Evolutionary conservation across 2,113 vertebrate species (phyloP), one percentile per base, ranked within the genome.

Genomic region (Irena cyanogastra): DNA sequence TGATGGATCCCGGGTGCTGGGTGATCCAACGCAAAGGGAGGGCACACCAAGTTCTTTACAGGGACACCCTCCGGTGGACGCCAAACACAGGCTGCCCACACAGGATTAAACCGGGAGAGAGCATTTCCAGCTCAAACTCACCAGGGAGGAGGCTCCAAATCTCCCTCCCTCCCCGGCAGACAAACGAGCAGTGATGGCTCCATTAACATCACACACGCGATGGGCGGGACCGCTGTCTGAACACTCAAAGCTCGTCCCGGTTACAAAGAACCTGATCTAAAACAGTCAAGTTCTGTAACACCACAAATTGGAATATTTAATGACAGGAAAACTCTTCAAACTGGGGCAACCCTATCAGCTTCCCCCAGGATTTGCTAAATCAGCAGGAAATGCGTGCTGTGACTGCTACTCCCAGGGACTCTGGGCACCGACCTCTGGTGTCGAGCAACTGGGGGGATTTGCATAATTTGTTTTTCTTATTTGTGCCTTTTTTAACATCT

Each of bases 211-310:
- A 76, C 1, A 11, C 77, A 52, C 37, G 24, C 31, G 15, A 27
- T 0, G 6, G 35, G 23, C 71, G 8, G 33, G 16, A 35, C 16
- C 13, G 1, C 2, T 0, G n/a, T 3, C 53, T 27, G 17, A 20
- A 20, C 4, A 18, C 27, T 18, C 44, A 47, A 13, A n/a, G 31
- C 49, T 78, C 63, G 12, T 3, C 60, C 27, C 3, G 2, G 3
- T 31, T 28, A 61, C 53, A 71, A 22, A 45, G 47, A 66, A 56
- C 2, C 30, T 66, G 52, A 37, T 53, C 68, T 71, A 6, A 59
- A 89, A 9, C 63, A 59, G 31, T 21, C 83, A 69, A 33, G 11
- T 39, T 68, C 61, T 26, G 41, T 26, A 81, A 53, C 42, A 30
- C 13, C 26, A 39, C 23, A 28, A 37, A 90, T 0, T 17, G 27